Evolutionary conservation across 2,797 vertebrate species (phyloP).

Genomic region (Luscinia megarhynchos): DNA sequence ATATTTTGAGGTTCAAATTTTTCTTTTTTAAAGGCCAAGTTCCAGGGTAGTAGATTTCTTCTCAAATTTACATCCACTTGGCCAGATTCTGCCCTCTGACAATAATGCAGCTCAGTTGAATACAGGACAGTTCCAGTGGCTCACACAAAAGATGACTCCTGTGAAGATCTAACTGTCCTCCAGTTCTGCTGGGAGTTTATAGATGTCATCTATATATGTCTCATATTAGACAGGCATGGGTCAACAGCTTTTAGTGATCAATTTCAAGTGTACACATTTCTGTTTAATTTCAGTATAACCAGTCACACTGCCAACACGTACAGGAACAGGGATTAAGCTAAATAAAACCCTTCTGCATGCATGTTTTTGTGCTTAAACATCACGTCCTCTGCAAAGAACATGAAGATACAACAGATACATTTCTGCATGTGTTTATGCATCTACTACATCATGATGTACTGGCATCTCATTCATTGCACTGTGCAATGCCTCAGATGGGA

Average conservation of each 20-base stretch:
- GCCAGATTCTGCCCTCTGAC: neutral
- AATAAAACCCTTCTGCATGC: neutral
- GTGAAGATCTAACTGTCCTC: neutral
- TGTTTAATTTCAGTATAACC: neutral
- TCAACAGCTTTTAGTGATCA: neutral
- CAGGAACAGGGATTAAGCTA: neutral
- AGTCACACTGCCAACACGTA: neutral
- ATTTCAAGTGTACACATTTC: neutral
- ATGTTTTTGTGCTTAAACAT: neutral
- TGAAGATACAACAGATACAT: neutral
- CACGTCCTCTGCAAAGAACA: neutral
- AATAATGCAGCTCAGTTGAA: neutral
- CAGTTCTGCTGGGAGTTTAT: neutral
- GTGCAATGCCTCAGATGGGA: neutral
- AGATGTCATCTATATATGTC: neutral
- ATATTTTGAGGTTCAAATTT: fast-evolving
- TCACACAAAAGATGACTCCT: neutral
- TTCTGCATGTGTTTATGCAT: neutral
- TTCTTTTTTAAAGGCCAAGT: neutral
- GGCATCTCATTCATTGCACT: neutral
- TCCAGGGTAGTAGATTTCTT: neutral
- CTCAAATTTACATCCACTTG: neutral
- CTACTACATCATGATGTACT: neutral
- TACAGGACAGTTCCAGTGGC: neutral
- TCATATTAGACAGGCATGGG: neutral